These are phyloP conservation scores for Cyanocitta stelleri DNA, from an alignment of 2,113 vertebrate species.

Conservation along the genomic window DNA sequence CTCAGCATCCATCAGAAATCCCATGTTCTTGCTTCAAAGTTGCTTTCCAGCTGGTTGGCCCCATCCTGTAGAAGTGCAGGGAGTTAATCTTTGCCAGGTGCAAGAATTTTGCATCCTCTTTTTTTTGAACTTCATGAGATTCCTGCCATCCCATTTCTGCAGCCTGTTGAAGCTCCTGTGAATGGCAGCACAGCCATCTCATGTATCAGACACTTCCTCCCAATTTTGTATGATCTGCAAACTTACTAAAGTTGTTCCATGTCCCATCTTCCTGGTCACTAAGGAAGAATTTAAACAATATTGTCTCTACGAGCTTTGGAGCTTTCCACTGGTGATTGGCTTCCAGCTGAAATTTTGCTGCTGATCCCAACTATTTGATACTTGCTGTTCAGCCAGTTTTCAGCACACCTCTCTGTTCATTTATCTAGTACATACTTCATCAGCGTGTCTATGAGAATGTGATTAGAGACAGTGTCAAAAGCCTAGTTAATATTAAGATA, in stretches of 20 bases:
- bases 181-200: neutral
- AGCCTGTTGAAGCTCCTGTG: neutral
- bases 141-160: neutral
- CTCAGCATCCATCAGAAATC: neutral
- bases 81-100: neutral
- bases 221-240: neutral
- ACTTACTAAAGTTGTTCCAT: neutral
- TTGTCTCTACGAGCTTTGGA: neutral
- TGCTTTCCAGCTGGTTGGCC: neutral
- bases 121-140: neutral
- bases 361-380: neutral
- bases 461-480: neutral
- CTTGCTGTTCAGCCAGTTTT: neutral
- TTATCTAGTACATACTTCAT: neutral
- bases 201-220: neutral
- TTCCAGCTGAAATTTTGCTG: neutral
- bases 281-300: neutral
- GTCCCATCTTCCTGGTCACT: neutral
- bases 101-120: neutral
- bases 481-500: neutral
- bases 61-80: neutral
- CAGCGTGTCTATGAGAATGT: neutral
- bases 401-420: neutral
- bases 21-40: neutral
- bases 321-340: neutral